Evolutionary conservation across 2,113 vertebrate species (phyloP).

Genomic region (Stigmatopora nigra): DNA sequence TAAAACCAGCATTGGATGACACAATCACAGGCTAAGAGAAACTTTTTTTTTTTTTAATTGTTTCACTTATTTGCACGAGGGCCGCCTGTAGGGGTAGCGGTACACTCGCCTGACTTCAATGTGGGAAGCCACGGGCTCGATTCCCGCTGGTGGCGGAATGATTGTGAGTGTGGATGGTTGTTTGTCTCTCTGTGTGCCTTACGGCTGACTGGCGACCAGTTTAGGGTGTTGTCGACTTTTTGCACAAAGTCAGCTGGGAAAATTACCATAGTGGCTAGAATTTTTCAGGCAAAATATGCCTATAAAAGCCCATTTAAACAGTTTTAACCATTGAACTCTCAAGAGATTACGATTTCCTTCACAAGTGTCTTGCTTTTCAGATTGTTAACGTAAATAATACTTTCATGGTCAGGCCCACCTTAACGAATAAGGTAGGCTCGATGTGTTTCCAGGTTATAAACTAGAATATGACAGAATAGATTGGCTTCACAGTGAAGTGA

Average conservation of each 20-base stretch:
- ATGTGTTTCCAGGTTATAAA: too few relatives aligned
- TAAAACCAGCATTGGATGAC: background rate
- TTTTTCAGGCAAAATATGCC: too few relatives aligned
- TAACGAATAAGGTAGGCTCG: conserved; percentile 23
- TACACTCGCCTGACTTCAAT: too few relatives aligned
- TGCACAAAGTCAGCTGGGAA: background rate
- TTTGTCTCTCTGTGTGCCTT: too few relatives aligned
- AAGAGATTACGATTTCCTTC: background rate
- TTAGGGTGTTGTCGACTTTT: background rate
- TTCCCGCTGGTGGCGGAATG: too few relatives aligned
- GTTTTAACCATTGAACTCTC: background rate
- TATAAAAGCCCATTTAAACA: background rate
- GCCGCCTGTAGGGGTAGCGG: too few relatives aligned
- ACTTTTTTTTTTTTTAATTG: background rate
- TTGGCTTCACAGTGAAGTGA: background rate
- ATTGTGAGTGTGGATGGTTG: too few relatives aligned
- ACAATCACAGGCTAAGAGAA: background rate
- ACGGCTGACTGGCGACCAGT: too few relatives aligned
- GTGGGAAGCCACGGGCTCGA: too few relatives aligned
- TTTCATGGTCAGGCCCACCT: background rate
- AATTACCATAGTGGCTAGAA: too few relatives aligned
- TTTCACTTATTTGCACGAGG: background rate
- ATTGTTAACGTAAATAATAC: background rate
- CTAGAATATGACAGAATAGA: background rate
- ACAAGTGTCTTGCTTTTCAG: background rate